Evolutionary conservation across 2,113 vertebrate species (phyloP), one percentile per base, ranked within the genome.

Genomic region (Acanthisitta chloris): DNA sequence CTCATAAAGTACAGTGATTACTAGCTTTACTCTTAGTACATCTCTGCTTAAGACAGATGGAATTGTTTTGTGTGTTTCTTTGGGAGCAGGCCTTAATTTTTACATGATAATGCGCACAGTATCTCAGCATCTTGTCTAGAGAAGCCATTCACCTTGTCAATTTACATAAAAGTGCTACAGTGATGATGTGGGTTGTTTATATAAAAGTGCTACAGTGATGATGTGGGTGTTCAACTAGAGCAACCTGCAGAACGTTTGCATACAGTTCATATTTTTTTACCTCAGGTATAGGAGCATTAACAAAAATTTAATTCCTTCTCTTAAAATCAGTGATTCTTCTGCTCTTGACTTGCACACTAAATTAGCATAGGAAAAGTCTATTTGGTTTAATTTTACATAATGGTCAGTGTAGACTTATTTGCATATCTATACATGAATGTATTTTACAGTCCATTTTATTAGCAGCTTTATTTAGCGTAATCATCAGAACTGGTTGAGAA

Each of bases 171-270:
- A 96, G 92, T 95, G 89, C 85, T 92, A 15, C 43, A 8, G 17
- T 76, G 90, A 95, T 91, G 90, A 74, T 55, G 65, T 92, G 88
- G 61, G 66, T 82, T n/a, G n/a, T n/a, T n/a, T n/a, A n/a, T n/a
- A 86, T 86, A 88, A 95, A 96, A 97, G 95, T 96, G 87, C 95
- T 92, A 38, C 52, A 85, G 78, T 96, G 90, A 95, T 91, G 90
- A 74, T 55, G 65, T 92, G 88, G 61, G 66, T 82, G 82, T 96
- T 73, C 73, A 86, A 52, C 79, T 84, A 40, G 29, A 88, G 90
- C 70, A 96, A 64, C 64, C 81, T 89, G 46, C 77, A 59, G 17
- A 95, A 24, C 8, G 6, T 29, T 81, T 97, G 86, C 82, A 87
- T 88, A 71, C 54, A 84, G 85, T 66, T 81, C 1, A 1, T 70